These are phyloP conservation scores for Choreutis nemorana DNA, from an alignment of 2,888 invertebrate genomes.

Conservation along the genomic window DNA sequence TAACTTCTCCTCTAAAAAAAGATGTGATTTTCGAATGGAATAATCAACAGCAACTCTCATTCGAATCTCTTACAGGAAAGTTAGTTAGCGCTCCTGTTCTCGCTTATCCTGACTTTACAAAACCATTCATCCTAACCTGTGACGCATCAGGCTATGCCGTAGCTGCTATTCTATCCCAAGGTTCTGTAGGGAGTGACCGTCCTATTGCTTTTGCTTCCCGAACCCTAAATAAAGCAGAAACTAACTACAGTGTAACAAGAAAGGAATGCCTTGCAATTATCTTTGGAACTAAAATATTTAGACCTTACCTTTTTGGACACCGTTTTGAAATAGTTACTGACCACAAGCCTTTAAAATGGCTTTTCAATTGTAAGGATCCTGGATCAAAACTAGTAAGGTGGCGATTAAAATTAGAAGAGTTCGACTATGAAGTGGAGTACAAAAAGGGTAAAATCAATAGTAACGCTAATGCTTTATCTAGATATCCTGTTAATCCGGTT, in stretches of 20 bases:
- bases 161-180: conserved; percentile 12
- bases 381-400: conserved; percentile 4
- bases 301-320: conserved; percentile 14
- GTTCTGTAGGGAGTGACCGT: conserved; percentile 11
- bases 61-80: conserved; percentile 12
- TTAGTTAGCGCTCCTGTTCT: conserved; percentile 11
- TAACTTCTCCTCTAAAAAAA: conserved; percentile 17
- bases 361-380: not conserved
- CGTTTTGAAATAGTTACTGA: conserved; percentile 12
- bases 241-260: conserved; percentile 15
- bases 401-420: conserved; percentile 7
- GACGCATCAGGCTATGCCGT: conserved; percentile 17
- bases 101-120: conserved; percentile 15
- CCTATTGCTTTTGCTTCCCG: conserved; percentile 15
- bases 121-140: conserved; percentile 18
- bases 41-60: conserved; percentile 13
- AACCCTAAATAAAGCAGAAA: conserved; percentile 16
- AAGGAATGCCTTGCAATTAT: conserved; percentile 15
- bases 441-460: conserved; percentile 1
- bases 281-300: conserved; percentile 14
- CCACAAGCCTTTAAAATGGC: conserved; percentile 1
- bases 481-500: conserved; percentile 18
- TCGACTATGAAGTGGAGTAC: conserved; percentile 8
- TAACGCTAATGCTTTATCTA: conserved; percentile 1
- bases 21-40: conserved; percentile 13